Conservation (phyloP, 2,888 invertebrate species). For the Drosophila stalkeri region DNA sequence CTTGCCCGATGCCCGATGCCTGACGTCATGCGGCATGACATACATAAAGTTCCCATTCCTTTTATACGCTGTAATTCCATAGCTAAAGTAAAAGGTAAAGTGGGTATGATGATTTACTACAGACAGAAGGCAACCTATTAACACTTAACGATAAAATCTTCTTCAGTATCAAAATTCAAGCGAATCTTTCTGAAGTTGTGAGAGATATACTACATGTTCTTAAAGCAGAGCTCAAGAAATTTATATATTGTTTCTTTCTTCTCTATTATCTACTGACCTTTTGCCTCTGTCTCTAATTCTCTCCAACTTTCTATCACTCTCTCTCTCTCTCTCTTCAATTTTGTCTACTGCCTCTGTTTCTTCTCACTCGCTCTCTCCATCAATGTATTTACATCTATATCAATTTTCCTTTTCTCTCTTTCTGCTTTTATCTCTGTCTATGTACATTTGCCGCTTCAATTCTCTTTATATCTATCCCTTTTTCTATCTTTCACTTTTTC, state of each 20-base stretch:
- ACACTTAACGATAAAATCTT: too few species aligned
- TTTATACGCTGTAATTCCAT: not conserved
- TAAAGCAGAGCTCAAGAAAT: too few species aligned
- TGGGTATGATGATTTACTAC: not conserved
- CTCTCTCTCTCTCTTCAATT: too few species aligned
- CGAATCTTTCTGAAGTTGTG: not conserved
- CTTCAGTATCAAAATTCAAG: too few species aligned
- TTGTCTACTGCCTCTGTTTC: too few species aligned
- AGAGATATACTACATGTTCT: not conserved
- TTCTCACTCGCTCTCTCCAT: too few species aligned
- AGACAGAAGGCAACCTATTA: not conserved
- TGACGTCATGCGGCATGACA: constrained; percentile 70
- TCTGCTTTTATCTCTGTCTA: not conserved
- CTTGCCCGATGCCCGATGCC: constrained; percentile 49
- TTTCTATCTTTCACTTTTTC: not conserved
- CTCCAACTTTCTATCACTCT: too few species aligned
- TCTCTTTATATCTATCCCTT: not conserved
- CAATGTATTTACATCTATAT: too few species aligned
- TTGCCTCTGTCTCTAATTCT: too few species aligned
- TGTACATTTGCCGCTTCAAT: not conserved
- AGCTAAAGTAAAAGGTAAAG: too few species aligned
- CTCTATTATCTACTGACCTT: not conserved
- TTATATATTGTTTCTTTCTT: too few species aligned
- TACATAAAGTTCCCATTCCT: constrained; percentile 30
- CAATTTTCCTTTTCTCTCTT: too few species aligned